Conservation (phyloP, 2,797 vertebrate species). For the Loris lydekkerianus region DNA sequence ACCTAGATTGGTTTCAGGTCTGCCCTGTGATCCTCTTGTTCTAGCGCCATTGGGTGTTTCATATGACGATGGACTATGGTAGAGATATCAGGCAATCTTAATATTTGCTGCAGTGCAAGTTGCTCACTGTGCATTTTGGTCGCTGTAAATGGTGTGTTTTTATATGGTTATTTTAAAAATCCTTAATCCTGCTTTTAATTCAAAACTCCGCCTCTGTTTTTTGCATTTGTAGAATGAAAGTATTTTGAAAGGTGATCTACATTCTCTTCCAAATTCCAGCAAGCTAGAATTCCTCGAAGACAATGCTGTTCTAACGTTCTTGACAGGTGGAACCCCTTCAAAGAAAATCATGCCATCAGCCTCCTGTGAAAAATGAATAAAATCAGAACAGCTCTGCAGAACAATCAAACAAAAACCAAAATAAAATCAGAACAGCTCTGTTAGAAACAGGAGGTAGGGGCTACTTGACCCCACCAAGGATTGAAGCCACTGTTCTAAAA, state of each 20-base stretch:
- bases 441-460: neutral
- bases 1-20: neutral
- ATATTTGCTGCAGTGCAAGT: neutral
- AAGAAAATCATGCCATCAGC: neutral
- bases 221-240: neutral
- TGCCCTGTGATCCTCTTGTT: neutral
- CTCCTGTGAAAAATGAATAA: neutral
- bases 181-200: neutral
- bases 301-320: neutral
- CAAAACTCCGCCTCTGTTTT: neutral
- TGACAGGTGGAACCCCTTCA: constrained; percentile 9
- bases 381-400: neutral
- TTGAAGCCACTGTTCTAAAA: neutral
- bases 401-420: neutral
- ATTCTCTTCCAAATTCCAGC: neutral
- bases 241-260: neutral
- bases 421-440: neutral
- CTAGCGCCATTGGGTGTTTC: neutral
- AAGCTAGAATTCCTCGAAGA: neutral
- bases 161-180: neutral
- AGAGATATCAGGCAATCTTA: neutral
- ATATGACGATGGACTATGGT: neutral
- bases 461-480: neutral
- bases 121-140: neutral
- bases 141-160: neutral